Percentiles rank a stretch among this genome's conserved stretches.
Conservation (phyloP, 2,113 vertebrate species). For the Mola mola region DNA sequence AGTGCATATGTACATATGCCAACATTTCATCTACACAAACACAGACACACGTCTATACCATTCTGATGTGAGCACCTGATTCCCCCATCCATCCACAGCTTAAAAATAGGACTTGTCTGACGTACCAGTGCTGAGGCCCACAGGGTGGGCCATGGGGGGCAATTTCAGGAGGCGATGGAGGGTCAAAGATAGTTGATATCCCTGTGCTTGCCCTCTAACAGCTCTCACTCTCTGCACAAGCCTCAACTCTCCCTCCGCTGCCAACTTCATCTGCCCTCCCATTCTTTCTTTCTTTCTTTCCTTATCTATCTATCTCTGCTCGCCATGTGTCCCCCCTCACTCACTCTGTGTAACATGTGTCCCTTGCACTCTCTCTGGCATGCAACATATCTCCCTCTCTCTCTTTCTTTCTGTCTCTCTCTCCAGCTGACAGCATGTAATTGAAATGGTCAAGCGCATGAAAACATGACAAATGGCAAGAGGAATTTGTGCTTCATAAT, state of each 20-base stretch:
- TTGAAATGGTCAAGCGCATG: slow-evolving; percentile 76
- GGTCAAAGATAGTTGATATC: slow-evolving; percentile 76
- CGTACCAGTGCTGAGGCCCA: slow-evolving; percentile 53
- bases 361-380: slow-evolving; percentile 66
- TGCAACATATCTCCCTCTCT: slow-evolving; percentile 43
- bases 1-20: too few relatives aligned
- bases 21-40: too few relatives aligned
- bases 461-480: slow-evolving; percentile 75
- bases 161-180: slow-evolving; percentile 27
- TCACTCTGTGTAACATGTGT: slow-evolving; percentile 72
- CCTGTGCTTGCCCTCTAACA: slow-evolving; percentile 64
- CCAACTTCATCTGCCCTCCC: slow-evolving; percentile 40
- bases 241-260: slow-evolving; percentile 4
- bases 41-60: slow-evolving; percentile 10
- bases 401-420: slow-evolving; percentile 25
- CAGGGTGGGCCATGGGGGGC: slow-evolving; percentile 45
- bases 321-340: slow-evolving; percentile 71
- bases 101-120: slow-evolving; percentile 83
- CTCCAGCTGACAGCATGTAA: slow-evolving; percentile 78
- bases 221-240: slow-evolving; percentile 34
- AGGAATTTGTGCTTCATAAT: slow-evolving; percentile 71
- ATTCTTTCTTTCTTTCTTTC: slow-evolving; percentile 14
- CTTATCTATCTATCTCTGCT: slow-evolving; percentile 23
- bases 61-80: too few relatives aligned
- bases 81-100: slow-evolving; percentile 81